Evolutionary conservation across 2,888 invertebrate genomes (phyloP), one percentile per base, ranked within the genome.

Genomic region (Rosalia funebris): DNA sequence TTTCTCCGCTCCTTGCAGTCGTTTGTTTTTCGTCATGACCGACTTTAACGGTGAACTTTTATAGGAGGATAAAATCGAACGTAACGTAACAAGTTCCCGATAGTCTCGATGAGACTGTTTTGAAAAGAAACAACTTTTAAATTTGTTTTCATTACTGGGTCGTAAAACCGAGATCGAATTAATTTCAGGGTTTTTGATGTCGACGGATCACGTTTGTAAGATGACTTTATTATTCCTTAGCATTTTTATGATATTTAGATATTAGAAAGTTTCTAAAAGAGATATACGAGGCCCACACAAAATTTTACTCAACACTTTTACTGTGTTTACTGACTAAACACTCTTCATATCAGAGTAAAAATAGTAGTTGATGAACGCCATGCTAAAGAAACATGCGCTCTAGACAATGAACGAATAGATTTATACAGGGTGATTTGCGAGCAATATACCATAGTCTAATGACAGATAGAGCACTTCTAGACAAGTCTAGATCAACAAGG

Each of bases 51-150:
- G 17, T n/a, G 12, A 32, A 32, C 4, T 7, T 46, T 48, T 34
- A 48, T 12, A 9, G 36, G 7, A 12, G 14, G 16, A 45, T 31
- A 31, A 45, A 45, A 45, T 45, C 45, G 45, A 31, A 5, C n/a
- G n/a, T n/a, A n/a, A 31, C 7, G 16, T 42, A 42, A 10, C 17
- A 42, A 17, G 17, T 17, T 9, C 10, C 10, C 11, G n/a, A 16
- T 42, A 9, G 15, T 17, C 17, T 42, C 5, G 9, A 5, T 39
- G 11, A 9, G 39, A 1, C 1, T 15, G 7, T 25, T 10, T 34
- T n/a, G 34, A n/a, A 34, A 34, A n/a, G 34, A 2, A 12, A 42
- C 9, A 17, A 42, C n/a, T 42, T 42, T 16, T 42, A 42, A 42
- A 42, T 42, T 16, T n/a, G 10, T 34, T 34, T 11, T 34, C 34